Evolutionary conservation across 2,113 vertebrate genomes (phyloP).

Genomic region (Rana temporaria): DNA sequence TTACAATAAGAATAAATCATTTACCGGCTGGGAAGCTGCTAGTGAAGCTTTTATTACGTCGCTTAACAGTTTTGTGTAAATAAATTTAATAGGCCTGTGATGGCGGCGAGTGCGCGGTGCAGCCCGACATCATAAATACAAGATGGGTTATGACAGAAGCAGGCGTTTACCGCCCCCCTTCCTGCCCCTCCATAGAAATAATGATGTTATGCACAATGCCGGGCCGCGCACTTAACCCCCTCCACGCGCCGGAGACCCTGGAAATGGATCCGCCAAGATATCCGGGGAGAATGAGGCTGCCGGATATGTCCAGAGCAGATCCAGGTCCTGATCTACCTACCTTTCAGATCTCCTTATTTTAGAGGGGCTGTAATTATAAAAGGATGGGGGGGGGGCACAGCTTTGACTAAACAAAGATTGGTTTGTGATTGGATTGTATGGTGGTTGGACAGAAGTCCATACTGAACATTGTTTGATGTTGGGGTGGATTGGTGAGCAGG

Average conservation of each 20-base stretch:
- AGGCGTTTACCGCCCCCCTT: slow-evolving; percentile 45
- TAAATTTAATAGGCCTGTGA: slow-evolving; percentile 57
- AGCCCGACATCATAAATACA: slow-evolving; percentile 54
- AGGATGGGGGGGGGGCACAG: too few species aligned
- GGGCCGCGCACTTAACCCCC: slow-evolving; percentile 30
- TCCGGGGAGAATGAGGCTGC: neutral
- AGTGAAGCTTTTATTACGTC: slow-evolving; percentile 55
- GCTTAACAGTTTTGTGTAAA: slow-evolving; percentile 59
- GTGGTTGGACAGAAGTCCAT: too few species aligned
- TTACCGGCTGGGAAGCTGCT: slow-evolving; percentile 50
- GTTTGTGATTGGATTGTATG: too few species aligned
- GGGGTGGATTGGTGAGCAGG: too few species aligned
- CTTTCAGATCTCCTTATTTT: too few species aligned
- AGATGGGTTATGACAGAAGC: slow-evolving; percentile 55
- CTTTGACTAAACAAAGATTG: too few species aligned
- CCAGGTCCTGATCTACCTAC: too few species aligned
- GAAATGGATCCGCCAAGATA: neutral
- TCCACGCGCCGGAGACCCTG: neutral
- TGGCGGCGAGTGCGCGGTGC: slow-evolving; percentile 45
- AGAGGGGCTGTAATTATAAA: too few species aligned
- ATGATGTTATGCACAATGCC: slow-evolving; percentile 41
- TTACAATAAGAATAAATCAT: slow-evolving; percentile 57
- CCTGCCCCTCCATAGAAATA: slow-evolving; percentile 43
- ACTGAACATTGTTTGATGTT: too few species aligned
- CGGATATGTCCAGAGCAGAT: neutral